phyloP scores from a whole-genome alignment of 35 echinoderm and acorn worm species.

The Apostichopus parvimensis region DNA sequence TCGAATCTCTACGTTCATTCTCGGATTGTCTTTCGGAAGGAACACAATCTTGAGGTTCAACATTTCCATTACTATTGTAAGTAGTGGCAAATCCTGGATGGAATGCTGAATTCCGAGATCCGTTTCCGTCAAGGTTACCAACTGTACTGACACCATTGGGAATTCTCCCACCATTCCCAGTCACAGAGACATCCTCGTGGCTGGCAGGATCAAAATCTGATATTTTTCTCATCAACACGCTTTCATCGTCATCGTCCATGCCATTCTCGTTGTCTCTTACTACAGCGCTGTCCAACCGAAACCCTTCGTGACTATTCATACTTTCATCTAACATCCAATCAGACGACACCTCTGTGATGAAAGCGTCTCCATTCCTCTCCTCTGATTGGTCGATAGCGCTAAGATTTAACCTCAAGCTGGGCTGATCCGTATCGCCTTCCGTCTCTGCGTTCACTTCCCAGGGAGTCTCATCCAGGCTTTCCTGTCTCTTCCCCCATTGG shows the following conservation, averaged over 20 bases:
- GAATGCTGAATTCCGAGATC: background rate
- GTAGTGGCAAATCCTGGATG: background rate
- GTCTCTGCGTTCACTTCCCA: background rate
- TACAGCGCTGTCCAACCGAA: background rate
- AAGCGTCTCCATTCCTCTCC: background rate
- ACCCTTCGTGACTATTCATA: slow-evolving; percentile 12
- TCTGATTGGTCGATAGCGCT: background rate
- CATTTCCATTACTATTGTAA: background rate
- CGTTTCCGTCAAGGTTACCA: background rate
- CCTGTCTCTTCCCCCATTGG: slow-evolving; percentile 35
- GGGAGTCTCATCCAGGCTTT: background rate
- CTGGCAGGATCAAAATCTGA: slow-evolving; percentile 49
- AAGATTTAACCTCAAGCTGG: background rate
- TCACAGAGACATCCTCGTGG: background rate
- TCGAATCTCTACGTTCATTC: background rate
- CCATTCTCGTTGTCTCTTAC: background rate
- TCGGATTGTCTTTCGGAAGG: background rate
- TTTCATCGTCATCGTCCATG: slow-evolving; percentile 50
- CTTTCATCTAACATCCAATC: background rate
- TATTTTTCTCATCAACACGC: slow-evolving; percentile 65
- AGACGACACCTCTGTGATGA: background rate
- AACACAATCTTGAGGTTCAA: background rate
- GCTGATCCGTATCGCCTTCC: background rate
- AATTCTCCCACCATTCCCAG: background rate
- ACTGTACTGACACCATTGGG: background rate